Evolutionary conservation across 2,797 vertebrate species (phyloP), one percentile per base, ranked within the genome.

Genomic region (Esox lucius): DNA sequence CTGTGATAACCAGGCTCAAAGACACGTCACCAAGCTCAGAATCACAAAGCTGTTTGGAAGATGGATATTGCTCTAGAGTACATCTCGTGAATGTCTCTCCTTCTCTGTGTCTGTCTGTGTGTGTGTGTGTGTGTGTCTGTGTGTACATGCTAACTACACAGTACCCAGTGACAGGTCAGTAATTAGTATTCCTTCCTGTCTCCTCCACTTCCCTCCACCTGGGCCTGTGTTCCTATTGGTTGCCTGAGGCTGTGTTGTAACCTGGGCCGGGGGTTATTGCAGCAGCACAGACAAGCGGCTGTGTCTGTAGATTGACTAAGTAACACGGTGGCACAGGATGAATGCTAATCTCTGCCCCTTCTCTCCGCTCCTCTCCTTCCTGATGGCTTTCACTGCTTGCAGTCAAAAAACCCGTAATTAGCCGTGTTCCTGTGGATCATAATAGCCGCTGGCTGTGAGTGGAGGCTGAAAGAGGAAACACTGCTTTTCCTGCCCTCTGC

Each of bases 1-100:
- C 81, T 89, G 86, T 94, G 94, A 95, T 95, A 93, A 93, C 93
- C 92, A 89, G 94, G 92, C 94, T 95, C 90, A 95, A 95, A 95
- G 93, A 86, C 90, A 91, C 94, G 95, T 95, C 95, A 94, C 90
- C 89, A 91, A 93, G 92, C 90, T 91, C 91, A 92, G 89, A 91
- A 91, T 91, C 85, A 88, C 92, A 93, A 91, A 80, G 70, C 26
- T 91, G 91, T 94, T 92, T 93, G 84, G 92, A 92, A 94, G 90
- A 81, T 75, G 78, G 74, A 91, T 93, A 94, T 92, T 93, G 92
- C 87, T 91, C 51, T 91, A 91, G 86, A 92, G 92, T 91, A 90
- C 88, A 89, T 94, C 94, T 94, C 88, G 90, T 89, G 91, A 90
- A 90, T 90, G 71, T 81, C 77, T 81, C 77, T 42, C 5, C 75